A percentile compares a stretch with the other conserved stretches of the same genome.
Evolutionary conservation across 2,113 vertebrate genomes (phyloP).

Genomic region (Thryonomys swinderianus): DNA sequence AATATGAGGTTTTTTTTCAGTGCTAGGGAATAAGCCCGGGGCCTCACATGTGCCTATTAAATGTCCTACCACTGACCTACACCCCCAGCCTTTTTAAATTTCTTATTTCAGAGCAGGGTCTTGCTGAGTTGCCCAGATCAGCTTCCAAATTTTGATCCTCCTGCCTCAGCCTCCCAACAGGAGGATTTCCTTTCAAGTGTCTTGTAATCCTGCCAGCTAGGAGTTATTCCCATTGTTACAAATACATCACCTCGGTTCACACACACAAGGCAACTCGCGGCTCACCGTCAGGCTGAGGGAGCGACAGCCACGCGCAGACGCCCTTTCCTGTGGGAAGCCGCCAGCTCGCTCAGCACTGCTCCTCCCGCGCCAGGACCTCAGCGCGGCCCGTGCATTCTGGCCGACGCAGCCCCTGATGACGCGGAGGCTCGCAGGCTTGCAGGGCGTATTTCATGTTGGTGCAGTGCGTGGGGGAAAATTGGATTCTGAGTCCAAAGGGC

Average conservation of each 20-base stretch:
- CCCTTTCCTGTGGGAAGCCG: neutral
- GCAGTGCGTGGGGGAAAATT: neutral
- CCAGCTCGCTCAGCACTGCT: rapidly evolving
- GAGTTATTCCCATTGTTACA: neutral
- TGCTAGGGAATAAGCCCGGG: neutral
- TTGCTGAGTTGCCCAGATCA: neutral
- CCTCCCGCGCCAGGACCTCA: neutral
- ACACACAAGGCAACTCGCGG: no score
- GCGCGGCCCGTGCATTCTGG: neutral
- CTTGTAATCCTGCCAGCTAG: neutral
- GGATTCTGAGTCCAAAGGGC: neutral
- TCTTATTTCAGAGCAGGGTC: neutral
- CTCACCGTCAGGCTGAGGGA: neutral
- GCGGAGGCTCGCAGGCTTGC: neutral
- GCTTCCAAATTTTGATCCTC: neutral
- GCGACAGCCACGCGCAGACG: rapidly evolving
- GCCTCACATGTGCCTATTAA: neutral
- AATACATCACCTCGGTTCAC: neutral
- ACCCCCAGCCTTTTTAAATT: neutral
- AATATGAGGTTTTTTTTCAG: neutral
- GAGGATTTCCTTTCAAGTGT: neutral
- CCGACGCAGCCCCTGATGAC: neutral
- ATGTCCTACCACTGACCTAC: neutral
- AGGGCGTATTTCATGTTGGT: neutral
- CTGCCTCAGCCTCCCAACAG: neutral